These are phyloP conservation scores for Geothlypis trichas DNA, from an alignment of 2,113 vertebrate species.

Conservation along the genomic window DNA sequence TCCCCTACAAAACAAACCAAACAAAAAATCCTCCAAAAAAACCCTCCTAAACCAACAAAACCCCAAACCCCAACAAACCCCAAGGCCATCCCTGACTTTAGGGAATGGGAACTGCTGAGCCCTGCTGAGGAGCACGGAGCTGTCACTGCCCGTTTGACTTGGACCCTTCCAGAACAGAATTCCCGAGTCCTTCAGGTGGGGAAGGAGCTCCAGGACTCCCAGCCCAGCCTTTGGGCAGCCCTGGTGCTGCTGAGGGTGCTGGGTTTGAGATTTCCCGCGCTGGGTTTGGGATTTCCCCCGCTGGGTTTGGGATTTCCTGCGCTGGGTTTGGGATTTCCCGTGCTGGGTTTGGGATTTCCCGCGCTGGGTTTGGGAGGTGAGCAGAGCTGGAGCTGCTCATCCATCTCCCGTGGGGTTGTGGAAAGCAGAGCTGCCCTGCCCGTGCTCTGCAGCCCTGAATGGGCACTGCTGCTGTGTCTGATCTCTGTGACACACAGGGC, in stretches of 20 bases:
- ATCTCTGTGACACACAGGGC: not conserved
- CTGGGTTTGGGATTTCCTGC: too few relatives aligned
- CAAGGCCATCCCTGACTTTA: too few relatives aligned
- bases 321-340: too few relatives aligned
- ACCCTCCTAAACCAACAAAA: not conserved
- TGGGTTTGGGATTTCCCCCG: too few relatives aligned
- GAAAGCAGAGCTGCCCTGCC: not conserved
- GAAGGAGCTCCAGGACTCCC: too few relatives aligned
- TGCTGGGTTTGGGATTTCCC: too few relatives aligned
- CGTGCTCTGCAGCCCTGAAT: not conserved
- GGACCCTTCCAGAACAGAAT: not conserved
- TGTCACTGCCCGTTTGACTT: not conserved
- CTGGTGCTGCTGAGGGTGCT: rapidly evolving
- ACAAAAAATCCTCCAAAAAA: too few relatives aligned
- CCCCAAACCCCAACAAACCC: not conserved
- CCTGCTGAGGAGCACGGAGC: not conserved
- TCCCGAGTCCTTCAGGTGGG: rapidly evolving
- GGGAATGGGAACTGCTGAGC: not conserved
- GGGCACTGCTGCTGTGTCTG: not conserved
- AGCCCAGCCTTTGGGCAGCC: rapidly evolving
- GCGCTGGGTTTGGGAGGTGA: rapidly evolving
- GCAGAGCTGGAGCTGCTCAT: not conserved
- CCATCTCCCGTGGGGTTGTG: rapidly evolving
- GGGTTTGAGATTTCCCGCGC: too few relatives aligned
- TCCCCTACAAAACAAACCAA: too few relatives aligned